Evolutionary conservation across 2,797 vertebrate genomes (phyloP), one percentile per base, ranked within the genome.

Genomic region (Hemitrygon akajei): DNA sequence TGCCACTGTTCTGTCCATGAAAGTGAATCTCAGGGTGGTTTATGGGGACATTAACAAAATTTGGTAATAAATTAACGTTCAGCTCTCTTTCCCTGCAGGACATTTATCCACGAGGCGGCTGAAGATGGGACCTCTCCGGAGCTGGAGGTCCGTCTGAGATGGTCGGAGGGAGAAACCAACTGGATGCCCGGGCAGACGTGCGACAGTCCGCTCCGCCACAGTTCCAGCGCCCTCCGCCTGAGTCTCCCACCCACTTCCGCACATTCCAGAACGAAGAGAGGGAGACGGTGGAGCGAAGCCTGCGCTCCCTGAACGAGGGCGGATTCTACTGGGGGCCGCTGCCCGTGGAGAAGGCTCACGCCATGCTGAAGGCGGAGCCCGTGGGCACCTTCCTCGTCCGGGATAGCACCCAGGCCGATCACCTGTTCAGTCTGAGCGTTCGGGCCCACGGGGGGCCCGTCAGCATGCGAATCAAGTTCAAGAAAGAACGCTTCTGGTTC

Each of bases 311-410:
- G 10, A 95, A 96, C 95, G 95, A 95, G 94, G 95, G 96, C 7
- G 96, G 95, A 94, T 96, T 96, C 94, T 97, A 97, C 94, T 97
- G 96, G 96, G 96, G 96, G 12, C 95, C 96, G 30, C 94, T 97
- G 94, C 95, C 96, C 0, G 96, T 96, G 25, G 94, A 94, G 7
- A 95, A 96, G 94, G 96, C 96, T 66, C 96, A 96, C 0, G 95
- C 95, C 91, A 95, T 95, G 94, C 96, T 97, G 47, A 94, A 95
- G 77, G 75, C 0, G 75, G 95, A 96, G 92, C 95, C 96, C 0
- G 95, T 96, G 0, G 96, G 96, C 93, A 96, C 96, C 89, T 97
- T 96, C 79, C 94, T 97, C 94, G 95, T 97, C 91, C 95, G 96
- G 91, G 96, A 97, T 95, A 97, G 96, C 94, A 95, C 96, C 0